Evolutionary conservation across 2,888 invertebrate species (phyloP).

Genomic region (Helleia helle): DNA sequence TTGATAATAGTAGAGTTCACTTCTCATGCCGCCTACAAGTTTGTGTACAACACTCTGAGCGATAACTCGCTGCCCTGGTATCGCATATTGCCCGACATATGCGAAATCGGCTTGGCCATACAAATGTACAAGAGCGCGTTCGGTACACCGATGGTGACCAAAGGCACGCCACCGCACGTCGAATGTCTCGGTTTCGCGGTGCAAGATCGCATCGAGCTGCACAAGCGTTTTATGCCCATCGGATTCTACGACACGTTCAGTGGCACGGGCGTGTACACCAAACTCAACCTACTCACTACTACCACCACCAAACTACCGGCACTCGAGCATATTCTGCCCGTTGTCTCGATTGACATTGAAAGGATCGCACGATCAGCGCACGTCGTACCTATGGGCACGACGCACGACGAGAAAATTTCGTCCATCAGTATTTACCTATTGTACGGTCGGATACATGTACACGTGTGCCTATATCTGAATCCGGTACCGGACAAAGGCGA

Average conservation of each 20-base stretch:
- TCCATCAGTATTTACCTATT: slow-evolving; percentile 5
- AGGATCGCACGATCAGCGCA: slow-evolving; percentile 2
- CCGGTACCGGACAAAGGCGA: background rate
- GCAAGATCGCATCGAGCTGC: background rate
- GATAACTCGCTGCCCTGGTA: slow-evolving; percentile 4
- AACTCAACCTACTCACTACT: slow-evolving; percentile 6
- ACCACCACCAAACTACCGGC: background rate
- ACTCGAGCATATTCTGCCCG: slow-evolving; percentile 1
- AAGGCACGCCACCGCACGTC: slow-evolving; percentile 4
- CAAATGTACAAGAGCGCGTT: slow-evolving; percentile 8
- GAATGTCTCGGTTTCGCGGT: slow-evolving; percentile 8
- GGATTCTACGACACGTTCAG: slow-evolving; percentile 3
- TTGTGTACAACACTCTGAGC: slow-evolving; percentile 3
- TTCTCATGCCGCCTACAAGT: slow-evolving; percentile 3
- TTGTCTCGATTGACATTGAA: slow-evolving; percentile 7
- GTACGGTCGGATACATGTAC: slow-evolving; percentile 2
- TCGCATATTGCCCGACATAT: slow-evolving; percentile 5
- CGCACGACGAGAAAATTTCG: slow-evolving; percentile 7
- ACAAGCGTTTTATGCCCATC: slow-evolving; percentile 4
- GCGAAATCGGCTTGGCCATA: slow-evolving; percentile 8
- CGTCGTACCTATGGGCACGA: slow-evolving; percentile 5
- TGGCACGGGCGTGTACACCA: background rate
- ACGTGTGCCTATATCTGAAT: slow-evolving; percentile 6
- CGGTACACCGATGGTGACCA: slow-evolving; percentile 6
- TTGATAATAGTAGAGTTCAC: slow-evolving; percentile 7